Base-by-base conservation (phyloP, 2,113 vertebrate genomes). In the Menura novaehollandiae region DNA sequence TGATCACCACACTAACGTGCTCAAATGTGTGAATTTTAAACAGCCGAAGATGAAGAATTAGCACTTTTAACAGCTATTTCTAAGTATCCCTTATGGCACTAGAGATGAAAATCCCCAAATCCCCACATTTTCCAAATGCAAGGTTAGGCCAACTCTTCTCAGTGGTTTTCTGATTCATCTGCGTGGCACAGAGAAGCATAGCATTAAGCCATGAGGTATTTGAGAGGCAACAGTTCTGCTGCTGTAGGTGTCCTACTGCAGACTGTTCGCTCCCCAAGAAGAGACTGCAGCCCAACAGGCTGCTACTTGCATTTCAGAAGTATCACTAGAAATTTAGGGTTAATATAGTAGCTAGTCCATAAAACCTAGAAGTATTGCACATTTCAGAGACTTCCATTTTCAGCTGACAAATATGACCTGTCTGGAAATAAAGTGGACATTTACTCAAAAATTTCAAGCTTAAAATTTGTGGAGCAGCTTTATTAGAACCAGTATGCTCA, bases 11-110 rank as follows among this genome's bases (percentile, higher is more conserved):
- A 27, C n/a, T 53, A 51, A 78, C 4, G 1, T 64, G 56, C 43
- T 81, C 3, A 1, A 81, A 89, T 7, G 52, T 78, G 64, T 67
- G 81, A 67, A 88, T 87, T 93, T 59, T 79, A 59, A 85, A 68
- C 53, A 88, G 73, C 64, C 75, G 41, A 93, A 60, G 77, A 52
- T 66, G 32, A 80, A 86, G 32, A 89, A 64, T n/a, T 55, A 35
- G 13, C 41, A 66, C 83, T 91, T 89, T 82, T 27, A 92, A 69
- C 67, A 77, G 26, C 53, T 68, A 73, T 80, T 88, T 73, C 51
- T 35, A 35, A 53, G 21, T 19, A 76, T 37, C 55, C 46, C 62
- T 85, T 83, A 62, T 46, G 67, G 47, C n/a, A 88, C n/a, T 69
- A 27, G 37, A 80, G 18, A 33, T 66, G 22, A 78, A 49, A 41